These are phyloP conservation scores for Zaprionus taronus DNA, from an alignment of 1,140 invertebrate genomes.

Conservation along the genomic window DNA sequence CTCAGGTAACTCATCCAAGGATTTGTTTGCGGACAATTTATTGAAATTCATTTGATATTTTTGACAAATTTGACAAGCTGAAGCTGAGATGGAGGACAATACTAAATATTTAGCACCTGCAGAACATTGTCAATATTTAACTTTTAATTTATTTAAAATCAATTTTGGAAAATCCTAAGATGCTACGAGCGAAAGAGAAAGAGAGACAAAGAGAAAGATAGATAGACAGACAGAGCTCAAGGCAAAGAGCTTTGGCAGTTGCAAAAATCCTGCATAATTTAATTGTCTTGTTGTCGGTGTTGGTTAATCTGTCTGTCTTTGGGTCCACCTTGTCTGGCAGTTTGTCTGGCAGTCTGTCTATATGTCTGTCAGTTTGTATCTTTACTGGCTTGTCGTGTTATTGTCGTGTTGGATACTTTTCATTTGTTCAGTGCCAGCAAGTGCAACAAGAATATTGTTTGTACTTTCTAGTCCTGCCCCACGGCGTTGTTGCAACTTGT, in stretches of 20 bases:
- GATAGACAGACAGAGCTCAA: constrained; percentile 1
- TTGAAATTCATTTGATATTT: constrained; percentile 34
- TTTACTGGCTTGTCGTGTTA: constrained; percentile 18
- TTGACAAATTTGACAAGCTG: constrained; percentile 33
- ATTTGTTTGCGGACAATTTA: constrained; percentile 12
- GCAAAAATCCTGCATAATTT: constrained; percentile 69
- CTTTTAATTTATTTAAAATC: constrained; percentile 72
- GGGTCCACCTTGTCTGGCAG: constrained; percentile 2
- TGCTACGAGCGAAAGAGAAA: background rate
- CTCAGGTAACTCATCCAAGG: background rate
- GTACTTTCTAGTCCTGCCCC: constrained; percentile 37
- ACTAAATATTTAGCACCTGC: constrained; percentile 32
- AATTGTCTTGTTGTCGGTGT: constrained; percentile 61
- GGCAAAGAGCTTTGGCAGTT: constrained; percentile 28
- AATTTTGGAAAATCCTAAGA: constrained; percentile 37
- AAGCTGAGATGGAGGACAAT: background rate
- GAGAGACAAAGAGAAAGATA: background rate
- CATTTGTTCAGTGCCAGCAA: constrained; percentile 23
- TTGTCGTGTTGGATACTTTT: constrained; percentile 37
- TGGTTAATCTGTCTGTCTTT: constrained; percentile 19
- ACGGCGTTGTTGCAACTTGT: constrained; percentile 45
- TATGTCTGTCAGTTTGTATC: constrained; percentile 1
- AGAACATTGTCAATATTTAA: constrained; percentile 60
- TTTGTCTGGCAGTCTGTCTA: constrained; percentile 2
- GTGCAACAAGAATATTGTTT: constrained; percentile 15